Evolutionary conservation across 1,140 invertebrate genomes (phyloP), one percentile per base, ranked within the genome.

Genomic region (Paraescarpia echinospica): DNA sequence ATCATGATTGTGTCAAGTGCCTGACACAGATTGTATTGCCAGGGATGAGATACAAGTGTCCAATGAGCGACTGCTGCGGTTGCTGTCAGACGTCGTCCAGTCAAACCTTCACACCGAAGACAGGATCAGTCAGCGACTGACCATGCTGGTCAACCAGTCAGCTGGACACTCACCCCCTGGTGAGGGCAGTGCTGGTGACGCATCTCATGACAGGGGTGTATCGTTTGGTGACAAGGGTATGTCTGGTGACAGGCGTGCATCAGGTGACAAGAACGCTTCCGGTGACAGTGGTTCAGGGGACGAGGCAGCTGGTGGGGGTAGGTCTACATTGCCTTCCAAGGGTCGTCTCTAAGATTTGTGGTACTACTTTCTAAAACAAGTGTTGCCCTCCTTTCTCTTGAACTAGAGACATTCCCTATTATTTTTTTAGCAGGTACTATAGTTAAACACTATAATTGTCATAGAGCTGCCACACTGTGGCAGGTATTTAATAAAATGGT

Each of bases 31-130:
- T 18, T 77, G 18, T 51, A 0, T 77, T 90, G 14, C 22, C 93
- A 95, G 95, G 91, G 94, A 95, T 41, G 93, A 93, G 18, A 91
- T 95, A 9, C 94, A 94, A 91, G 93, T 93, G 48, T 94, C 95
- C 41, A 96, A 96, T 93, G 94, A 95, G 59, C 94, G 94, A 41
- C 92, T 96, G 22, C 93, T 96, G n/a, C 94, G 94, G 27, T 92
- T 95, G 31, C 92, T 96, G 90, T 95, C 95, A 0, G 94, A 95
- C 92, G 92, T 95, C 8, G 95, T 95, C 6, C 94, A 95, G 92
- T 95, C 94, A 0, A 95, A 94, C 91, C 94, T 96, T 93, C 93
- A 92, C 41, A 95, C 95, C 27, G 95, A 95, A 34, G 95, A 96
- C 34, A 93, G 92, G 14, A 95, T 96, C 90, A 94, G 94, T 91